Base-by-base conservation (phyloP, 2,888 invertebrate genomes). In the Chesias legatella region DNA sequence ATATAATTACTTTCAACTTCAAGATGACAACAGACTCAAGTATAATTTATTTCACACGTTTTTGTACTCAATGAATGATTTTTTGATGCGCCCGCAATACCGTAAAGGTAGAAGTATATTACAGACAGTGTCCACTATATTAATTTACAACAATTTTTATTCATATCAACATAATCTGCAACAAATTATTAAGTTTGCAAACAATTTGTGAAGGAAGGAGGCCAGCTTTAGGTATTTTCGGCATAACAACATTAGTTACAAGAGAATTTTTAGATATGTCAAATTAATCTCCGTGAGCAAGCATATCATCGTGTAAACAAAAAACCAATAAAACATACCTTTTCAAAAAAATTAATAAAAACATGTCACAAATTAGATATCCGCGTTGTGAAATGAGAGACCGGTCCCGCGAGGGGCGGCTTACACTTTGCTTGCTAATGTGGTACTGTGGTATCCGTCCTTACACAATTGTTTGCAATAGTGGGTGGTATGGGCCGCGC, bases 151-250 rank as follows among this genome's bases (percentile, higher is more conserved):
- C 8, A 33, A 30, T 34, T 28, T 26, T 26, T 23, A 22, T 10
- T 33, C 32, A 50, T 50, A 45, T 53, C 56, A 58, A 56, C 56
- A 59, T 56, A 58, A 56, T 53, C 56, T 54, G 58, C 56, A 58
- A 52, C 52, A 52, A 50, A 69, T 65, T 65, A 71, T 73, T 64
- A 73, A 67, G 92, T 93, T 93, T 94, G 93, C 94, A 94, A 94
- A 94, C 94, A 94, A 94, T 94, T 94, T 93, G 94, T 91, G 92
- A 90, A 93, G 89, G 88, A 88, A 80, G 93, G 93, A 93, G 92
- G 93, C 93, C 92, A 92, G 91, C 91, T 80, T 84, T 75, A 67
- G 75, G 79, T 69, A 54, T 58, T 69, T 71, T 63, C 60, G 59
- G 56, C 63, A 60, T 48, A 51, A 56, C 53, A 61, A 62, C 65